A percentile compares a stretch with the other conserved stretches of the same genome.
Evolutionary conservation across 2,113 vertebrate genomes (phyloP).

Genomic region (Rhinichthys klamathensis): DNA sequence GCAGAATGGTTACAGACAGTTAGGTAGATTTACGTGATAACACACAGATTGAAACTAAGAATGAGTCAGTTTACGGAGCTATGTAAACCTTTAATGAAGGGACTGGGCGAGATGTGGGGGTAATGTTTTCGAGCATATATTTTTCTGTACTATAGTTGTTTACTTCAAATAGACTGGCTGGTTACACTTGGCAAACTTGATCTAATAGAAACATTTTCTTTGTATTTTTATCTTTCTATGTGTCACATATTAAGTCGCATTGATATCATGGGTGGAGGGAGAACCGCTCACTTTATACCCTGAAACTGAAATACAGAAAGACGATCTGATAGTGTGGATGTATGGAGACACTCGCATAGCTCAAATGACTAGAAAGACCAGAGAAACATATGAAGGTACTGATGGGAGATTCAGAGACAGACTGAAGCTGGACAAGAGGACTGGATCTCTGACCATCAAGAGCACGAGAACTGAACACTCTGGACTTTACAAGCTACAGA

Average conservation of each 20-base stretch:
- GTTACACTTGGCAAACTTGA: not conserved
- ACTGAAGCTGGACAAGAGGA: not conserved
- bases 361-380: not conserved
- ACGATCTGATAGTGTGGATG: not conserved
- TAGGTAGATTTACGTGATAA: not conserved
- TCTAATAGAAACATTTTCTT: not conserved
- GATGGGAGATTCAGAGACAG: not conserved
- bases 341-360: not conserved
- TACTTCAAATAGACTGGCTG: not conserved
- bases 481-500: not conserved
- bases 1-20: not conserved
- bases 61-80: not conserved
- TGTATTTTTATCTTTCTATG: not conserved
- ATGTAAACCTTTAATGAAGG: not conserved
- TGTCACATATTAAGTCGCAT: not conserved
- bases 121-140: not conserved
- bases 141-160: not conserved
- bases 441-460: not conserved
- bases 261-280: not conserved
- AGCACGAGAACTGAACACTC: not conserved
- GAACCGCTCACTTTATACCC: not conserved
- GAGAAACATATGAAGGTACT: not conserved
- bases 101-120: not conserved
- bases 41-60: not conserved
- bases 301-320: not conserved